Conservation (phyloP, 2,113 vertebrate species). For the Crotalus helleri region DNA sequence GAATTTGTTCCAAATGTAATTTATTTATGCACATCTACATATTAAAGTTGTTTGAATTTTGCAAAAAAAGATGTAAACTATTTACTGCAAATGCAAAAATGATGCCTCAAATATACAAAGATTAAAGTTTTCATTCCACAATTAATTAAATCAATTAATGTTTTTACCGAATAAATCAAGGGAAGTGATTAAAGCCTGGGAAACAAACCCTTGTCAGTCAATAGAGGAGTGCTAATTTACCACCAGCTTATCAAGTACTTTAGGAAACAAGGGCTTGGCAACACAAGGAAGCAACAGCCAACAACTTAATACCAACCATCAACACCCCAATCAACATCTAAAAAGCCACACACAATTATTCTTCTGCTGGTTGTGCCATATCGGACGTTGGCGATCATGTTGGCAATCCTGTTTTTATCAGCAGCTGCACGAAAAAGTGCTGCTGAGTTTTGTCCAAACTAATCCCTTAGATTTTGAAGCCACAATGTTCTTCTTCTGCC, state of each 20-base stretch:
- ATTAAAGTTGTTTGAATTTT: not conserved
- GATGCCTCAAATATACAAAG: not conserved
- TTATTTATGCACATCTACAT: not conserved
- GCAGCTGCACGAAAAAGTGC: too few relatives aligned
- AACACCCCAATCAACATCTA: not conserved
- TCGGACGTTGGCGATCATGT: too few relatives aligned
- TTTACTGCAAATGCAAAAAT: not conserved
- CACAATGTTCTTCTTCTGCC: too few relatives aligned
- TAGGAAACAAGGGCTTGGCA: not conserved
- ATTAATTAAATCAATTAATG: not conserved
- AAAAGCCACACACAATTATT: not conserved
- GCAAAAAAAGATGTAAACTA: not conserved
- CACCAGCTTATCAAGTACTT: not conserved
- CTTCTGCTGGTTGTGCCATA: too few relatives aligned
- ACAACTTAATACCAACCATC: not conserved
- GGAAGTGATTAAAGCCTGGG: not conserved
- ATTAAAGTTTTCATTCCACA: not conserved
- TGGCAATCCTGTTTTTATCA: too few relatives aligned
- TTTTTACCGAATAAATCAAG: not conserved
- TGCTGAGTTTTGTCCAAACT: too few relatives aligned
- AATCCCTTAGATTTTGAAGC: too few relatives aligned
- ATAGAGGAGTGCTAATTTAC: not conserved
- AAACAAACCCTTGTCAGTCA: not conserved
- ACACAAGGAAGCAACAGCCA: not conserved
- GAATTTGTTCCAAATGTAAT: not conserved